Base-by-base conservation (phyloP, 2,113 vertebrate genomes). In the Fregata magnificens region DNA sequence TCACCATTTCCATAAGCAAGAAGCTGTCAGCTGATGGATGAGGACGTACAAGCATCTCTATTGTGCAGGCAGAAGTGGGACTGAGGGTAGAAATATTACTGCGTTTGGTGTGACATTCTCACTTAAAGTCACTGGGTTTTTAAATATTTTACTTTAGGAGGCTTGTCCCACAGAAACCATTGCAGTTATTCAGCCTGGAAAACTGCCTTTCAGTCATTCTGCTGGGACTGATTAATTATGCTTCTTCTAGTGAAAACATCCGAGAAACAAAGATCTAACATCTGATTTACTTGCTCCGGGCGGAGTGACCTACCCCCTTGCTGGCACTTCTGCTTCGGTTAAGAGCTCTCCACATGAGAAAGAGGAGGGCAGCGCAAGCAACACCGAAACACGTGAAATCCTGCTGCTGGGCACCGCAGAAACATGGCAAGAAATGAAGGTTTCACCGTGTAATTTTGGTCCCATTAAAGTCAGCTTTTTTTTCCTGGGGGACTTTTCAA, bases 11-110 rank as follows among this genome's bases (percentile, higher is more conserved):
- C 12, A 73, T 77, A 47, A 70, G 76, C 90, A 69, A 89, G 79
- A 31, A 82, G 73, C 77, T 96, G 89, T 77, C 94, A 87, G 77
- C 83, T 94, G 96, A 96, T 49, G 81, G 89, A 94, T 87, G 91
- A 63, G 91, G 77, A 89, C 0, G 2, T 16, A 74, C 22, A 20
- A 42, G 58, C 76, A 52, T 38, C 91, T 95, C 5, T 36, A 32
- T 58, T 94, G 87, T 9, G 22, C 83, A 82, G 86, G 93, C 83
- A 87, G 69, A 71, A 88, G 42, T 16, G 22, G 77, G 82, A 95
- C 82, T 16, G 2, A 36, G 74, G 49, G 62, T n/a, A 82, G 77
- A 93, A 95, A 81, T 74, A 95, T 88, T 66, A 26, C 83, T 0
- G 2, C 6, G 3, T 53, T 73, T 9, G 59, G 9, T 31, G 55